Evolutionary conservation across 2,888 invertebrate species (phyloP).

Genomic region (Chalcis sispes): DNA sequence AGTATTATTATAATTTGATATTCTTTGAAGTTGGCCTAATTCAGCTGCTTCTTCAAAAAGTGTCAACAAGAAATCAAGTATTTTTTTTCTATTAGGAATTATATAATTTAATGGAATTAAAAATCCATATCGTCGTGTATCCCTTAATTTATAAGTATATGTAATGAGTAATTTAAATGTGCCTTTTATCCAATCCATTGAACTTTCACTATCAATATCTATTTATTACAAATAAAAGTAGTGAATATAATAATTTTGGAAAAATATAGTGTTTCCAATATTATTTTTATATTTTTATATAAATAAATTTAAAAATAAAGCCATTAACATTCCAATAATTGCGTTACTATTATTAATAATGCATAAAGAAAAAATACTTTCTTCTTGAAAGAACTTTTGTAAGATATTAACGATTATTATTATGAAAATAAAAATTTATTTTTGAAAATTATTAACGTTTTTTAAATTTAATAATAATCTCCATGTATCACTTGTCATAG

Average conservation of each 20-base stretch:
- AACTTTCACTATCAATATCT: slow-evolving; percentile 82
- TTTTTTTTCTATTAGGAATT: slow-evolving; percentile 81
- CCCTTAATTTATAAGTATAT: slow-evolving; percentile 84
- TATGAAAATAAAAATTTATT: too few relatives aligned
- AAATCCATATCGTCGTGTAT: slow-evolving; percentile 81
- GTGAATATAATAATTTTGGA: too few relatives aligned
- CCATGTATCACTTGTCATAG: too few relatives aligned
- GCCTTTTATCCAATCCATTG: slow-evolving; percentile 87
- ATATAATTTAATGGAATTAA: slow-evolving; percentile 82
- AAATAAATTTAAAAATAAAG: too few relatives aligned
- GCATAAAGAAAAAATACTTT: too few relatives aligned
- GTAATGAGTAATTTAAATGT: slow-evolving; percentile 81
- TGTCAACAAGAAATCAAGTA: slow-evolving; percentile 78
- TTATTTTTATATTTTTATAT: slow-evolving; percentile 77
- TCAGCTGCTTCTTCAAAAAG: slow-evolving; percentile 67
- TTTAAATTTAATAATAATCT: too few relatives aligned
- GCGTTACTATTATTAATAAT: too few relatives aligned
- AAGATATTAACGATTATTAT: too few relatives aligned
- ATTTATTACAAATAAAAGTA: slow-evolving; percentile 51
- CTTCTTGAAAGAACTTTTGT: too few relatives aligned
- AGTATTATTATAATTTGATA: too few relatives aligned
- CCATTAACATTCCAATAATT: too few relatives aligned
- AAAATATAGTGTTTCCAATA: background rate
- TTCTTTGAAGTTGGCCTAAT: slow-evolving; percentile 40
- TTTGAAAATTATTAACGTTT: too few relatives aligned